phyloP scores from a whole-genome alignment of 2,797 vertebrate genomes.

The Coregonus suidteri region DNA sequence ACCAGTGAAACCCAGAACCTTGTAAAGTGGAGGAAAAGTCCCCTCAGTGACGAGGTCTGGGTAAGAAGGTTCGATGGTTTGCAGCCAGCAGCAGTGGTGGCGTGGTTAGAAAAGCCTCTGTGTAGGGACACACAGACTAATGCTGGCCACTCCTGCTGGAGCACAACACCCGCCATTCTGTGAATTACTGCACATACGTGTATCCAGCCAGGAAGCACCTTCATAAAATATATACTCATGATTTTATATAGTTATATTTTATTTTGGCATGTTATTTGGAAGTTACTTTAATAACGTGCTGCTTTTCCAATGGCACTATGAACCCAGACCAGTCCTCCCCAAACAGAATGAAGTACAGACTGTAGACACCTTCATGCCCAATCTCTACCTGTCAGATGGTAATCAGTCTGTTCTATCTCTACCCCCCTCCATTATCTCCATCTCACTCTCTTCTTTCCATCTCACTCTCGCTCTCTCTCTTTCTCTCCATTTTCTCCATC shows the following conservation, averaged over 20 bases:
- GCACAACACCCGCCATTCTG: neutral
- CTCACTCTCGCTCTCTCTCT: neutral
- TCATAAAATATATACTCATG: neutral
- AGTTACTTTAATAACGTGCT: too few species aligned
- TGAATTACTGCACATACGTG: neutral
- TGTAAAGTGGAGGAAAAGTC: neutral
- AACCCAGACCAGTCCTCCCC: neutral
- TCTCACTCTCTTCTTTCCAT: neutral
- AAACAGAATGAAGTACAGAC: slow-evolving; percentile 27
- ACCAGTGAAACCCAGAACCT: neutral
- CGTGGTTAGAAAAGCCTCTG: neutral
- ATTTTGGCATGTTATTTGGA: too few species aligned
- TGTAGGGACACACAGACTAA: neutral
- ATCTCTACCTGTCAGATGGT: slow-evolving; percentile 75
- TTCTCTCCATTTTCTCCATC: neutral
- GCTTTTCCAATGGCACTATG: neutral
- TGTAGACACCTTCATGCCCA: slow-evolving; percentile 48
- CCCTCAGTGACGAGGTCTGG: neutral
- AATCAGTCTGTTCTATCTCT: slow-evolving; percentile 73
- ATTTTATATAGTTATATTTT: too few species aligned
- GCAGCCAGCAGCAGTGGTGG: neutral
- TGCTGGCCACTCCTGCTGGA: neutral
- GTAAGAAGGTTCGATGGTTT: neutral
- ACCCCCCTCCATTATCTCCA: neutral
- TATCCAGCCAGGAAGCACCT: neutral